These are phyloP conservation scores for Seriola quinqueradiata DNA, from an alignment of 2,113 vertebrate species.

Conservation along the genomic window DNA sequence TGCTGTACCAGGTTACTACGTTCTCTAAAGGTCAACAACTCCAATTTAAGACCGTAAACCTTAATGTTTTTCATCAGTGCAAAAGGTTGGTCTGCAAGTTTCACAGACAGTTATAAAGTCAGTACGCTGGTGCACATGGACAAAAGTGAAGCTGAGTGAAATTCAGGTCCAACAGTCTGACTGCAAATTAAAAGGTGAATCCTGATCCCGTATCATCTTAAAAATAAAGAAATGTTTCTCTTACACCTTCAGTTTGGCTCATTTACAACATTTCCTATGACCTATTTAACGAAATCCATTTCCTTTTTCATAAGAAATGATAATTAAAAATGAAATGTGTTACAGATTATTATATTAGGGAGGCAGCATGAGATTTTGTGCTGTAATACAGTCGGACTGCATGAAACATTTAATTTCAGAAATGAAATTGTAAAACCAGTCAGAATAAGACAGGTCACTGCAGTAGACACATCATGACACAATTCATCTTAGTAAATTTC, in stretches of 20 bases:
- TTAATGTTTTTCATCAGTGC: conserved; percentile 24
- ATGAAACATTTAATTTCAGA: neutral
- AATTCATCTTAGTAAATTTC: neutral
- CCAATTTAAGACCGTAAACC: conserved; percentile 24
- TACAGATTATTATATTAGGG: conserved; percentile 25
- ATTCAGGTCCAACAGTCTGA: neutral
- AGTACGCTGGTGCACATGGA: neutral
- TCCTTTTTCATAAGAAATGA: neutral
- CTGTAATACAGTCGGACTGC: neutral
- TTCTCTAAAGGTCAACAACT: conserved; percentile 30
- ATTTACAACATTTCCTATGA: conserved; percentile 19
- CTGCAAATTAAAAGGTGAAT: neutral
- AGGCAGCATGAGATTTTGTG: conserved; percentile 17
- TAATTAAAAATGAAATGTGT: conserved; percentile 24
- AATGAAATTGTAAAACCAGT: neutral
- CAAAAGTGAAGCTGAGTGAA: neutral
- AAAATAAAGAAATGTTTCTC: conserved; percentile 17
- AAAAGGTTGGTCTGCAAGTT: conserved; percentile 20
- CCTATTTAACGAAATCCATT: conserved; percentile 26
- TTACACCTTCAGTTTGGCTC: neutral
- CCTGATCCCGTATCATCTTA: neutral
- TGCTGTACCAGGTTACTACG: neutral
- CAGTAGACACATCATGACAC: neutral
- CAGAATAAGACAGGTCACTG: too few species aligned
- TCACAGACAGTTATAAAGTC: conserved; percentile 3